Conservation (phyloP, 1,140 invertebrate species). For the Periplaneta americana region DNA sequence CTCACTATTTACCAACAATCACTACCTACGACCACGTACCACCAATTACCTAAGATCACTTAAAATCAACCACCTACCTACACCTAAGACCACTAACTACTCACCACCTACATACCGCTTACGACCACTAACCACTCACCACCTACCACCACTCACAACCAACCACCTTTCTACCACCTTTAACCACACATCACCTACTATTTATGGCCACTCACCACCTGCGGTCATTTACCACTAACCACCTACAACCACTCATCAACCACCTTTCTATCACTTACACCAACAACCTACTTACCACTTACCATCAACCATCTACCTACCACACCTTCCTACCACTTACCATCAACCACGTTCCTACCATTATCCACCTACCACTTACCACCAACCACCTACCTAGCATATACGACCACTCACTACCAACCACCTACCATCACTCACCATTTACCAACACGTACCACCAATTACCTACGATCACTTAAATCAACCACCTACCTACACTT, state of each 20-base stretch:
- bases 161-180: not conserved
- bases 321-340: not conserved
- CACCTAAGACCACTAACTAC: not conserved
- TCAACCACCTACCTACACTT: not conserved
- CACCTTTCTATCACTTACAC: no score
- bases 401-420: no score
- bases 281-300: not conserved
- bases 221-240: no score
- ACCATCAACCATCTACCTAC: not conserved
- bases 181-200: not conserved
- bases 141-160: not conserved
- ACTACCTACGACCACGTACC: no score
- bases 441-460: no score
- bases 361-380: not conserved
- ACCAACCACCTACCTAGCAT: not conserved
- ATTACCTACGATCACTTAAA: not conserved
- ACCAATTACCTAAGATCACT: not conserved
- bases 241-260: not conserved
- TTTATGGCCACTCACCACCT: not conserved
- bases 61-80: not conserved
- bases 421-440: no score
- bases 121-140: not conserved
- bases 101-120: not conserved
- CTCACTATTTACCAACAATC: no score
- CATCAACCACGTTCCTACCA: not conserved